Base-by-base conservation (phyloP, 2,113 vertebrate species). In the Anser cygnoides region DNA sequence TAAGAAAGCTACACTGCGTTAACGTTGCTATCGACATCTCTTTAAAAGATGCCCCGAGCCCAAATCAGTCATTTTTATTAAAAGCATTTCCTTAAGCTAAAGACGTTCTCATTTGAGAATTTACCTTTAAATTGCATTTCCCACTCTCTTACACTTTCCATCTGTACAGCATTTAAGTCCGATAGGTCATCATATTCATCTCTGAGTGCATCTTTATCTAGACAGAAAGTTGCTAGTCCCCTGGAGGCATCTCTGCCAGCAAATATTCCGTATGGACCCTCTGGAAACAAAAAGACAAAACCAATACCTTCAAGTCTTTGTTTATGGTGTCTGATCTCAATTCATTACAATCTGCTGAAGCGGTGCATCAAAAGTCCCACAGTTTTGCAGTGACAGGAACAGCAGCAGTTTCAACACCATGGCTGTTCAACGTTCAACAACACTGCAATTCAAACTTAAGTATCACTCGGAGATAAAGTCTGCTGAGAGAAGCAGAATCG, bases 91-190 rank as follows among this genome's bases (percentile, higher is more conserved):
- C 77, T 92, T 82, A 82, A 77, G 43, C 62, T 76, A 58, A 68
- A 81, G n/a, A 84, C n/a, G 13, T 52, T 78, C 70, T 81, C 52
- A 72, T 90, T 78, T 72, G 74, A 94, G 76, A 75, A 82, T 73
- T 97, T 98, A 99, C 99, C 99, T 99, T 99, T 98, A 97, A 99
- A 99, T 97, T 99, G 99, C 99, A 99, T 99, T 98, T 99, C 99
- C 99, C 99, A 99, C 97, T 99, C 99, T 97, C 99, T 98, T 77
- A 99, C 99, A 84, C 99, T 99, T 98, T 99, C 99, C 99, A 99
- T 99, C 95, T 99, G 99, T 79, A 99, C 99, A 78, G 99, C 99
- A 77, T 98, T 99, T 98, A 99, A 98, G 97, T 99, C 99, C 4
- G 99, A 99, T 95, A 99, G 97, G 97, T 99, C 99, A 90, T 99